A percentile compares a stretch with the other conserved stretches of the same genome.
These are phyloP conservation scores for Thryonomys swinderianus DNA, from an alignment of 2,113 vertebrate species.

Conservation along the genomic window DNA sequence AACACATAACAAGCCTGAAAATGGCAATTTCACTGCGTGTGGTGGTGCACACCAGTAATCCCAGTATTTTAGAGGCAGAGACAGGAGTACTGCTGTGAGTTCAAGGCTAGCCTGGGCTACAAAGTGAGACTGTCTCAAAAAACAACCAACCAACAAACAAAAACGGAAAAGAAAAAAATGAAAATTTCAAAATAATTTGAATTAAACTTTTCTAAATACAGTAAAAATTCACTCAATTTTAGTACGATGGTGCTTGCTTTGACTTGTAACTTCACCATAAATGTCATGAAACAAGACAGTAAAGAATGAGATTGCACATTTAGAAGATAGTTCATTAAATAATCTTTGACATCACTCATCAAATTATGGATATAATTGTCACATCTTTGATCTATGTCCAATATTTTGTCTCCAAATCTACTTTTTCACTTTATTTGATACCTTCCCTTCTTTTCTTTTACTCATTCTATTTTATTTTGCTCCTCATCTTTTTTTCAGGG, in stretches of 20 bases:
- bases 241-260: neutral
- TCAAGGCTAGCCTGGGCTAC: too few relatives aligned
- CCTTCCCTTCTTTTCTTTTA: neutral
- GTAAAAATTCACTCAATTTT: neutral
- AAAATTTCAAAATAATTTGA: conserved; percentile 23
- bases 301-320: neutral
- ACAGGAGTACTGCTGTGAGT: too few relatives aligned
- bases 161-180: neutral
- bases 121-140: too few relatives aligned
- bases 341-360: neutral
- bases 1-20: neutral
- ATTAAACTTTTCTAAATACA: neutral
- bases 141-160: too few relatives aligned
- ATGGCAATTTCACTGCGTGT: too few relatives aligned
- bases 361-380: neutral
- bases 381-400: neutral
- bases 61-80: too few relatives aligned
- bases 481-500: neutral
- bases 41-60: too few relatives aligned
- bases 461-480: neutral
- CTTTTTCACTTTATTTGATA: neutral
- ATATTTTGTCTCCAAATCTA: neutral
- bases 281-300: neutral
- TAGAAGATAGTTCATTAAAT: neutral
- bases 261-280: neutral